Evolutionary conservation across 1,140 invertebrate species (phyloP).

Genomic region (Drosophila jambulina): DNA sequence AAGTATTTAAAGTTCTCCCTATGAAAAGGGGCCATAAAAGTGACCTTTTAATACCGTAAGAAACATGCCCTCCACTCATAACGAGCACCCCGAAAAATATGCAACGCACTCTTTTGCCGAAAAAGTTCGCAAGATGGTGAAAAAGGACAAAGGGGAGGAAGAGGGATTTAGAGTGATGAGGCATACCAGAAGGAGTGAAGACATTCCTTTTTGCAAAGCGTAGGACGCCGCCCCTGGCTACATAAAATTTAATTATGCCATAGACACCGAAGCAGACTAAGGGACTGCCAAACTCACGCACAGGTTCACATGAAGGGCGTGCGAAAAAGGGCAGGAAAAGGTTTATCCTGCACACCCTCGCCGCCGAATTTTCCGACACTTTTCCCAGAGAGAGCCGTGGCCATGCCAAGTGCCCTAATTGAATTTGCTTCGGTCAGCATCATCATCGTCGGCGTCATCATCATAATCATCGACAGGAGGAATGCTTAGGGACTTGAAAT

Average conservation of each 20-base stretch:
- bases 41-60: slow-evolving; percentile 1
- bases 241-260: slow-evolving; percentile 81
- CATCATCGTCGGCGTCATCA: slow-evolving; percentile 42
- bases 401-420: slow-evolving; percentile 66
- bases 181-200: slow-evolving; percentile 4
- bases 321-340: slow-evolving; percentile 69
- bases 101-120: slow-evolving; percentile 44
- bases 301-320: slow-evolving; percentile 34
- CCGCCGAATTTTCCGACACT: slow-evolving; percentile 2
- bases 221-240: slow-evolving; percentile 35
- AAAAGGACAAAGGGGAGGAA: not conserved
- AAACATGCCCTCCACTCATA: slow-evolving; percentile 3
- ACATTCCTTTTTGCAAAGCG: slow-evolving; percentile 12
- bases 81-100: slow-evolving; percentile 26
- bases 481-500: slow-evolving; percentile 67
- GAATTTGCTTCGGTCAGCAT: slow-evolving; percentile 82
- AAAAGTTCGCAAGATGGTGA: slow-evolving; percentile 5
- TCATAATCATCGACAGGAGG: slow-evolving; percentile 45
- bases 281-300: slow-evolving; percentile 4
- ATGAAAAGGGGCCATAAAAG: not conserved
- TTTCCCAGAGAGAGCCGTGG: slow-evolving; percentile 20
- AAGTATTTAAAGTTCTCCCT: not conserved
- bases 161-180: slow-evolving; percentile 39
- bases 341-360: slow-evolving; percentile 51
- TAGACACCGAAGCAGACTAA: slow-evolving; percentile 55